Conservation (phyloP, 2,888 invertebrate genomes). For the Zygothrica quintamaculata region DNA sequence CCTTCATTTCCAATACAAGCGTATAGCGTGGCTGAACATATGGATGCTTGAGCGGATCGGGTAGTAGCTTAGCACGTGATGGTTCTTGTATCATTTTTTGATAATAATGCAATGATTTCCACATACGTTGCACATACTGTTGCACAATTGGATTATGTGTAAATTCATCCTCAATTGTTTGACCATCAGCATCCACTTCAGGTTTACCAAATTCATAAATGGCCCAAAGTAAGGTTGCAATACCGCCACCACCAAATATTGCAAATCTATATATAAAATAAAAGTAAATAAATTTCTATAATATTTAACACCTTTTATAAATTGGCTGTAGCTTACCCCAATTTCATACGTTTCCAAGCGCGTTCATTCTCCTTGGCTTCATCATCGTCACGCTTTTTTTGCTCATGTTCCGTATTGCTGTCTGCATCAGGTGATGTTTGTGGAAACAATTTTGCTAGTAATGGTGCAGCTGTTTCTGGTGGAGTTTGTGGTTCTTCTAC, state of each 20-base stretch:
- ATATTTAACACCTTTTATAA: too few species aligned
- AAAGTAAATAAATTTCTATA: too few species aligned
- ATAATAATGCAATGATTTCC: slow-evolving; percentile 89
- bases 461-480: slow-evolving; percentile 54
- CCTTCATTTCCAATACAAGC: slow-evolving; percentile 97
- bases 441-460: slow-evolving; percentile 87
- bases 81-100: slow-evolving; percentile 96
- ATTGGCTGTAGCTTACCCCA: slow-evolving; percentile 85
- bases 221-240: slow-evolving; percentile 87
- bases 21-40: slow-evolving; percentile 98
- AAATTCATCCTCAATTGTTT: slow-evolving; percentile 90
- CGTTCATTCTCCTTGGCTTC: slow-evolving; percentile 88
- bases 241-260: slow-evolving; percentile 87
- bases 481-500: slow-evolving; percentile 27
- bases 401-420: slow-evolving; percentile 85
- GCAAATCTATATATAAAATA: slow-evolving; percentile 84
- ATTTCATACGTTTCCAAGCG: slow-evolving; percentile 90
- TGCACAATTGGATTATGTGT: slow-evolving; percentile 88
- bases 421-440: slow-evolving; percentile 85
- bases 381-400: slow-evolving; percentile 87
- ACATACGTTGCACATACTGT: slow-evolving; percentile 90
- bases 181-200: slow-evolving; percentile 89
- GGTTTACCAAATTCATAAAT: slow-evolving; percentile 91
- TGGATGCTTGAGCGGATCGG: slow-evolving; percentile 95
- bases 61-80: slow-evolving; percentile 95